These are phyloP conservation scores for Oryctolagus cuniculus DNA, from an alignment of 2,113 vertebrate species.

Conservation along the genomic window mOryCun1.1 NC_091440.1:5601501-5602000, in stretches of 20 bases:
- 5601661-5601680: neutral
- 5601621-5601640: neutral
- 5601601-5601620: accelerated
- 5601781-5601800: neutral
- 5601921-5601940: conserved; percentile 33
- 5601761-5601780: conserved; percentile 34
- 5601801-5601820: neutral
- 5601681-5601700: neutral
- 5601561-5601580: neutral
- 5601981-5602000: conserved; percentile 1
- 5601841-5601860: conserved; percentile 51
- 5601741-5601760: neutral
- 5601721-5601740: neutral
- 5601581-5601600: neutral
- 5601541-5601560: neutral
- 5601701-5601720: neutral
- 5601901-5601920: conserved; percentile 63
- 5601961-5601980: neutral
- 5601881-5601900: conserved; percentile 49
- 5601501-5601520: neutral
- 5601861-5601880: conserved; percentile 20
- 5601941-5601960: neutral
- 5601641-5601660: neutral
- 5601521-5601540: neutral
- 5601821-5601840: conserved; percentile 40